Evolutionary conservation across 2,888 invertebrate genomes (phyloP).

Genomic region (Caenorhabditis sp.): DNA sequence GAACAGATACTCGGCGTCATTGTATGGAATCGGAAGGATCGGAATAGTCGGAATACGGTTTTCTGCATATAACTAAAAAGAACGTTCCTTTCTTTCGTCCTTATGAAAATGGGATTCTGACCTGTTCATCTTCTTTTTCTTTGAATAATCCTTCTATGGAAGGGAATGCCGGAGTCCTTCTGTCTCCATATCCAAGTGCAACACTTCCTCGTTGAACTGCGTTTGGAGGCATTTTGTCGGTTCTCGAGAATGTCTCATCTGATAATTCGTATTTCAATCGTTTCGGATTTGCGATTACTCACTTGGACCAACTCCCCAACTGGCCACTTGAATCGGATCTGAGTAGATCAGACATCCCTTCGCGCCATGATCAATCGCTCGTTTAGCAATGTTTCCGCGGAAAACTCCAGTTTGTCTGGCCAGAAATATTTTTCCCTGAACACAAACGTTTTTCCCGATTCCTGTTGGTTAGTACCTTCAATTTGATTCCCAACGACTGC

Average conservation of each 20-base stretch:
- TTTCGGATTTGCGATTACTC: neutral
- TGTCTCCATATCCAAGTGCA: constrained; percentile 84
- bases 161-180: constrained; percentile 85
- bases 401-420: constrained; percentile 85
- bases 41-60: constrained; percentile 83
- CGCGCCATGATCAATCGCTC: constrained; percentile 75
- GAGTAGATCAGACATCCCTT: constrained; percentile 83
- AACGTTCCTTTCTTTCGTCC: too few relatives aligned
- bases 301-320: constrained; percentile 64
- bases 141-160: constrained; percentile 83
- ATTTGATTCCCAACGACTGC: constrained; percentile 64
- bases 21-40: constrained; percentile 84
- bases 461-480: constrained; percentile 62
- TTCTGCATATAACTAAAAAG: constrained; percentile 28
- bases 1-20: constrained; percentile 81
- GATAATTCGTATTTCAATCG: too few relatives aligned
- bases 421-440: constrained; percentile 84
- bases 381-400: constrained; percentile 82
- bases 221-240: constrained; percentile 85
- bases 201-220: constrained; percentile 85
- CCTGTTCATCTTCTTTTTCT: constrained; percentile 57
- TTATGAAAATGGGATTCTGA: too few relatives aligned
- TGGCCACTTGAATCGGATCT: constrained; percentile 80
- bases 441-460: too few relatives aligned
- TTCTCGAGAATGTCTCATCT: constrained; percentile 83